A percentile compares a stretch with the other conserved stretches of the same genome.
These are phyloP conservation scores for Triplophysa bombifrons DNA, from an alignment of 2,797 vertebrate genomes.

Conservation along the genomic window DNA sequence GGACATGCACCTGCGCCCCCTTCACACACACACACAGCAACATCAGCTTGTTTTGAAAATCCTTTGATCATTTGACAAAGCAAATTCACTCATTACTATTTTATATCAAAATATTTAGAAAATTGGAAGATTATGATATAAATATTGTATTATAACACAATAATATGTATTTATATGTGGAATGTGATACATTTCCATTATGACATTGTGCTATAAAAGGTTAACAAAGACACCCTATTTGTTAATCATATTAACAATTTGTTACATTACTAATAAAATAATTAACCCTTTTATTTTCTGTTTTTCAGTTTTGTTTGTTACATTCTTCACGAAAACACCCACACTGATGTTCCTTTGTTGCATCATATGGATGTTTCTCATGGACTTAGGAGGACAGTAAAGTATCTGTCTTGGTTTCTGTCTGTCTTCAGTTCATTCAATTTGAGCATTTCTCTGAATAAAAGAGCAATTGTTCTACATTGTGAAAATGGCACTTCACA, in stretches of 20 bases:
- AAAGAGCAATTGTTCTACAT: conserved; percentile 64
- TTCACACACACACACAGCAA: background rate
- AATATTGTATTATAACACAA: too few relatives aligned
- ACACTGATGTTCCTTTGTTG: conserved; percentile 27
- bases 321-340: background rate
- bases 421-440: conserved; percentile 57
- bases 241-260: too few relatives aligned
- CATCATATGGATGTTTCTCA: background rate
- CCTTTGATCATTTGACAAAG: too few relatives aligned
- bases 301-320: background rate
- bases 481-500: conserved; percentile 24
- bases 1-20: conserved; percentile 66
- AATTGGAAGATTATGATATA: background rate
- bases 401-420: conserved; percentile 67
- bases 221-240: too few relatives aligned
- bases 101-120: background rate
- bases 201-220: background rate
- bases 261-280: too few relatives aligned
- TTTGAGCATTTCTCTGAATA: conserved; percentile 62
- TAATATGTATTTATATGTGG: background rate
- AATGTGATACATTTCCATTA: background rate
- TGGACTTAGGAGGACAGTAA: conserved; percentile 63
- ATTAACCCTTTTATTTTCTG: too few relatives aligned
- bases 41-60: too few relatives aligned
- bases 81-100: background rate